phyloP scores from a whole-genome alignment of 2,888 invertebrate species.

The Formica aserva region DNA sequence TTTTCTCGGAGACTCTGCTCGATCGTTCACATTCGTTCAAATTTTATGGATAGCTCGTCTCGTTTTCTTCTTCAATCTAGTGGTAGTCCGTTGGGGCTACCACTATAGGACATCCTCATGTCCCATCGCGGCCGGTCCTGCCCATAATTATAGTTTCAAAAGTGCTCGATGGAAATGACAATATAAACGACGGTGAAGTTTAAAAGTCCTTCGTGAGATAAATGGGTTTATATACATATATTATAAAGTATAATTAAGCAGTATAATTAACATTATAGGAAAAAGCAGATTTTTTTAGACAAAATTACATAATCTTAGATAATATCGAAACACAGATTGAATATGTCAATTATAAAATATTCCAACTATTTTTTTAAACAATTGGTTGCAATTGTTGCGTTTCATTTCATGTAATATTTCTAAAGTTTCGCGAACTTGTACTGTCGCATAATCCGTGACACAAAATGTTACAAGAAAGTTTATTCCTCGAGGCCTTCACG shows the following conservation, averaged over 20 bases:
- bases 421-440: background rate
- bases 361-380: background rate
- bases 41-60: background rate
- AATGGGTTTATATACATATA: background rate
- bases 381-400: background rate
- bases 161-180: conserved; percentile 14
- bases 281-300: background rate
- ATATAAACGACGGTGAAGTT: conserved; percentile 26
- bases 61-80: conserved; percentile 15
- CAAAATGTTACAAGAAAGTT: conserved; percentile 52
- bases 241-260: background rate
- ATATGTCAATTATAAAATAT: background rate
- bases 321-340: background rate
- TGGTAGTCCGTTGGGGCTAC: background rate
- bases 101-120: background rate
- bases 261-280: conserved; percentile 21
- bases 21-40: conserved; percentile 4
- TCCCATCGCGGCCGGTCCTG: conserved; percentile 14
- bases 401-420: background rate
- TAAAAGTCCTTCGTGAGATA: background rate
- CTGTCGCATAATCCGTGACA: conserved; percentile 29
- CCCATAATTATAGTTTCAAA: conserved; percentile 38
- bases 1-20: conserved; percentile 8
- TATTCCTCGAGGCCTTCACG: conserved; percentile 19
- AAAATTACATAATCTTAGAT: conserved; percentile 6